Base-by-base conservation (phyloP, 1,140 invertebrate genomes). In the Hylaeus volcanicus region DNA sequence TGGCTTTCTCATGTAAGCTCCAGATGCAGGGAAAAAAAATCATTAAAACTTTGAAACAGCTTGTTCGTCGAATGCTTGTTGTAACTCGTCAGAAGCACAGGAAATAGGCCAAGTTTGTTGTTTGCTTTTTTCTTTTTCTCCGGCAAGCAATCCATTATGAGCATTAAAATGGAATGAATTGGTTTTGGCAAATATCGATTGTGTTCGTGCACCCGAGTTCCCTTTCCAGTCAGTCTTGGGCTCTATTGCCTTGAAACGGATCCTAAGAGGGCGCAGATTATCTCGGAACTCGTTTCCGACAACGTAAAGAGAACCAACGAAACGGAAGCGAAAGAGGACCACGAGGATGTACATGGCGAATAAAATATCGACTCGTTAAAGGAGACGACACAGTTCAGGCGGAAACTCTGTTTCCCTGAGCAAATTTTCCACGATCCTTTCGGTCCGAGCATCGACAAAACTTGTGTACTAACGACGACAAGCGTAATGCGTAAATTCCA, bases 171-270 rank as follows among this genome's bases (percentile, higher is more conserved):
- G 48, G 15, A 64, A 48, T 26, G 15, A 64, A 65, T 43, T 51
- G 5, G 64, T 45, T 58, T 45, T 6, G 14, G 5, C 8, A 43
- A 43, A 51, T 41, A 51, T 26, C 73, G 51, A 63, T 56, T 45
- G 74, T 26, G 65, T 12, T 61, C 37, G 64, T 56, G 68, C 37
- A 45, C 65, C 53, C 58, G 12, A 65, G 74, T 76, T 69, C 53
- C 70, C 63, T 79, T 74, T 66, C 70, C 45, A 1, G 39, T 64
- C 60, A 74, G 60, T 65, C 79, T 81, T 81, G 74, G 55, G 37
- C 58, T 14, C 3, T 5, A 15, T 53, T 43, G 56, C 65, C 79
- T 81, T 76, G 74, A 77, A 75, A 76, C 5, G 73, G 66, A 71
- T 81, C 58, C 74, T 76, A 55, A 43, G 15, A 12, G 6, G 11